A percentile compares a stretch with the other conserved stretches of the same genome.
Conservation (phyloP, 2,113 vertebrate species). For the Atrichornis clamosus region DNA sequence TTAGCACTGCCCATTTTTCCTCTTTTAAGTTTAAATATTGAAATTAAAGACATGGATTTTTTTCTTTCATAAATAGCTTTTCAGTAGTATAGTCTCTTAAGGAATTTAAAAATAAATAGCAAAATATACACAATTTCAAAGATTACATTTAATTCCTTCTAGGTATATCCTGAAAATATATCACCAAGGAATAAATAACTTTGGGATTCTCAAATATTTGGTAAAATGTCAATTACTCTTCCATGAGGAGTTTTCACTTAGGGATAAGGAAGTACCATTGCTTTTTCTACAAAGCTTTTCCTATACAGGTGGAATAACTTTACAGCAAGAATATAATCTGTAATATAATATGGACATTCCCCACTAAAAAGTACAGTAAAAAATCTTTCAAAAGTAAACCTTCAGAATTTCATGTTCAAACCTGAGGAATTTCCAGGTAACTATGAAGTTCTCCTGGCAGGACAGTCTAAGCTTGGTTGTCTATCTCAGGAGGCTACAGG, state of each 20-base stretch:
- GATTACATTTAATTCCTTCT: slow-evolving; percentile 9
- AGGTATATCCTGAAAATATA: slow-evolving; percentile 6
- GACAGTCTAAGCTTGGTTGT: not conserved
- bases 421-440: not conserved
- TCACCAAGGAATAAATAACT: slow-evolving; percentile 52
- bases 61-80: slow-evolving; percentile 48
- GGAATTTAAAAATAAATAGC: slow-evolving; percentile 59
- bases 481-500: not conserved
- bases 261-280: slow-evolving; percentile 15
- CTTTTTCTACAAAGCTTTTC: not conserved
- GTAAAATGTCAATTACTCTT: slow-evolving; percentile 28
- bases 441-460: not conserved
- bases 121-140: slow-evolving; percentile 58
- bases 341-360: accelerated
- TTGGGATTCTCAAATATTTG: slow-evolving; percentile 53
- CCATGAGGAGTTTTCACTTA: not conserved
- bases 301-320: not conserved
- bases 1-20: not conserved
- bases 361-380: not conserved
- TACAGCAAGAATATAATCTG: not conserved
- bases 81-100: slow-evolving; percentile 32
- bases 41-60: not conserved
- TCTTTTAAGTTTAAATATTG: slow-evolving; percentile 43
- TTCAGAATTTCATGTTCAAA: not conserved
- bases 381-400: not conserved